Evolutionary conservation across 2,113 vertebrate species (phyloP).

Genomic region (Leptobrachium leishanense): DNA sequence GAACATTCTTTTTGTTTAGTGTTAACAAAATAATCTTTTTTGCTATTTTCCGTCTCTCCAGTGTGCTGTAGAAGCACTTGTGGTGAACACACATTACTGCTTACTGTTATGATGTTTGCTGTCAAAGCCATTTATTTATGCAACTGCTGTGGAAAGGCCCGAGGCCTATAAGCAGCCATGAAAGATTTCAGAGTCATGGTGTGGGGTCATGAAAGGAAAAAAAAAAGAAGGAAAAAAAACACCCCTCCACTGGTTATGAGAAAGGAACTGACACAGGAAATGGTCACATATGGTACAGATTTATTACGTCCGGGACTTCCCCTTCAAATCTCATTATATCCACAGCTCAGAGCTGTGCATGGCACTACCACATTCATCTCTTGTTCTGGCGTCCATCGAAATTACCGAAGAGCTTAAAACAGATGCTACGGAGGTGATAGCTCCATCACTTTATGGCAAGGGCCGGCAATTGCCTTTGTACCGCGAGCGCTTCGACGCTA

Average conservation of each 20-base stretch:
- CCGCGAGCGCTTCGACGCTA: constrained; percentile 24
- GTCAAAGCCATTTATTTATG: constrained; percentile 88
- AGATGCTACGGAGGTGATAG: constrained; percentile 48
- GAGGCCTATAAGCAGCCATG: constrained; percentile 73
- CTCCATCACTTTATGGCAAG: constrained; percentile 58
- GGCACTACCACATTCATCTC: constrained; percentile 65
- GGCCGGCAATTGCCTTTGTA: not conserved
- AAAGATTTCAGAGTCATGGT: constrained; percentile 83
- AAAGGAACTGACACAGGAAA: constrained; percentile 91
- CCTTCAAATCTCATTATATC: constrained; percentile 85
- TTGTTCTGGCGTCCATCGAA: constrained; percentile 65
- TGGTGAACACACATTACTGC: constrained; percentile 72
- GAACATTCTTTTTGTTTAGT: constrained; percentile 66
- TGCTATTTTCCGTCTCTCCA: constrained; percentile 60
- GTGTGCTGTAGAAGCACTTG: constrained; percentile 67
- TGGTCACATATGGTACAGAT: constrained; percentile 89
- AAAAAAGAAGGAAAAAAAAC: constrained; percentile 50
- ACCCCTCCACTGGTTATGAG: constrained; percentile 76
- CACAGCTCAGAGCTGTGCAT: constrained; percentile 64
- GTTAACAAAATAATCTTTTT: constrained; percentile 62
- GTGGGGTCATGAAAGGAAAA: constrained; percentile 78
- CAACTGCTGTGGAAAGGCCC: constrained; percentile 74
- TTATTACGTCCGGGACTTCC: constrained; percentile 85
- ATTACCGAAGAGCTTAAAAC: constrained; percentile 57
- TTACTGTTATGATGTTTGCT: constrained; percentile 83